Evolutionary conservation across 2,888 invertebrate species (phyloP), one percentile per base, ranked within the genome.

Genomic region (Rotaria macrura): DNA sequence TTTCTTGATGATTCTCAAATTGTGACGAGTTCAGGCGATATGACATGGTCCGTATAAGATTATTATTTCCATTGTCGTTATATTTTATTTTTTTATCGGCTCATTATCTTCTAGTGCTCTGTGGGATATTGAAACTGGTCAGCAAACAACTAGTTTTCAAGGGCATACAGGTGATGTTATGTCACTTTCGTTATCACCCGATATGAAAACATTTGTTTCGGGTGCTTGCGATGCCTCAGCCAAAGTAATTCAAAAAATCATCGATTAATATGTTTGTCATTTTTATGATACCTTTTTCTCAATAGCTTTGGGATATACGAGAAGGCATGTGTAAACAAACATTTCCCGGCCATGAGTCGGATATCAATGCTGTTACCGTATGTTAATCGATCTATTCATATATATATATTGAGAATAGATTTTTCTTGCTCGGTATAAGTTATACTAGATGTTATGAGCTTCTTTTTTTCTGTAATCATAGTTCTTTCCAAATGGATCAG

Each of bases 111-210:
- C n/a, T 43, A 79, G 79, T 93, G 98, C 98, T 89, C 93, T 99
- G 88, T 99, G 99, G 99, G 99, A 99, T 92, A 99, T 99, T 90
- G 99, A 99, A 93, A 98, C 98, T 87, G 99, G 99, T 87, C 97
- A 99, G 92, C 98, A 99, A 92, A 96, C 96, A 91, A 97, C 97
- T 87, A 96, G 96, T 89, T 99, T 98, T 93, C 94, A 96, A 86
- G 99, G 99, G 83, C 99, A 99, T 93, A 99, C 98, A 88, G 99
- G 99, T 88, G 99, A 99, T 92, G 99, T 99, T 84, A 99, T 99
- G 99, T 97, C 97, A 87, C 93, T 99, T 87, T 97, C 97, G 87
- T 93, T 99, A 89, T 94, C 98, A 88, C 99, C 98, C 87, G 98
- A 99, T 92, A 96, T 96, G 94, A 95, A 96, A 92, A 96, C 97